Evolutionary conservation across 2,888 invertebrate species (phyloP), one percentile per base, ranked within the genome.

Genomic region (Drosophila lacicola): DNA sequence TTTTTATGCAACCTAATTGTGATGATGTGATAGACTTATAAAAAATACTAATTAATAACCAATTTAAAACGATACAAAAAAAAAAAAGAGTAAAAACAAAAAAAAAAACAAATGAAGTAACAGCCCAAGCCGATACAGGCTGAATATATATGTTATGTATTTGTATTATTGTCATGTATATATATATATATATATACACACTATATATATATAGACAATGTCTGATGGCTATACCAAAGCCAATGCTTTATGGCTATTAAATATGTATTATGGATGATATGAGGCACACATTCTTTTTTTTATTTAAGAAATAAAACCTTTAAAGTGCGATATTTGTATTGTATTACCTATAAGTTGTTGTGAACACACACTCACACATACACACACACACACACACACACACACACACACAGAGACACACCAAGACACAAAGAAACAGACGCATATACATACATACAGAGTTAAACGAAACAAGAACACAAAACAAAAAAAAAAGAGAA

Each of bases 21-120:
- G 91, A 90, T 90, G 91, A 90, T 90, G 91, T 90, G 90, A 90
- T 90, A 90, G 91, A 91, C 91, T 90, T 91, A 90, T 88, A 78
- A 82, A 88, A 89, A 72, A 85, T 85, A 85, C 80, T 81, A 89
- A 89, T 80, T 78, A 84, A 77, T 73, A 72, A 84, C 70, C 78
- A 71, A 86, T 71, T 72, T 57, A 76, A 86, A 74, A 70, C 25
- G 17, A 63, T 46, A 36, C 62, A 61, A 46, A 69, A 46, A 45
- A 46, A 45, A 36, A 44, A 66, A 67, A 72, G 21, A 21, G n/a
- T 10, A 47, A 41, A 45, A 54, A 37, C 54, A 64, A 47, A 44
- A 42, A 37, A 37, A 41, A 75, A 55, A 67, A 41, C n/a, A 33
- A 64, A 49, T 42, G 17, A 76, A 57, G 58, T 58, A 78, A 62